Base-by-base conservation (phyloP, 2,797 vertebrate genomes). In the Gobio occitaniae region DNA sequence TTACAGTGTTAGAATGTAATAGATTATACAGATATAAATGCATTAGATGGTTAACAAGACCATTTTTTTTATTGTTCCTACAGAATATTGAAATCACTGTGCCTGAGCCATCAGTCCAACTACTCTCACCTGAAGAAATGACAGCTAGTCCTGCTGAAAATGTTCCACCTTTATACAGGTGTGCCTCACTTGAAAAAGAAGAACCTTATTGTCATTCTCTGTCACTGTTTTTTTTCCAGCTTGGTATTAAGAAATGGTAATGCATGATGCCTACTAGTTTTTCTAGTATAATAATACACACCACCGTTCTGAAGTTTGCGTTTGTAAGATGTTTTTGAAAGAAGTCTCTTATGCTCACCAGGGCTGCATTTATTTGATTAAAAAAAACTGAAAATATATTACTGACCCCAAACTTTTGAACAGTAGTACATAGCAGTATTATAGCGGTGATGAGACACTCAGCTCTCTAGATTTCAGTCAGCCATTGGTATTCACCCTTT, bases 21-120 rank as follows among this genome's bases (percentile, higher is more conserved):
- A 1, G 2, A n/a, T 69, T 38, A 38, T 8, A 54, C 11, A 3
- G 9, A 38, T 54, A n/a, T 41, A 11, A 44, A 61, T 61, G 21
- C 68, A 52, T 32, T 47, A n/a, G 32, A 13, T 56, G 74, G 32
- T 56, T 38, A 38, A 56, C 19, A 59, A n/a, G 9, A 32, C n/a
- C 10, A 1, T 52, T 10, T 50, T 52, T 54, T 19, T 61, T 0
- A 41, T 41, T 36, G 1, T 78, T 78, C 63, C 59, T 70, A 66
- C 89, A 95, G 94, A 92, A 93, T 63, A 84, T 95, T 32, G 89
- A 86, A 32, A 89, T 75, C 44, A 84, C 71, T 41, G 84, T 88
- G 82, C 87, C 91, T 61, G 87, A 89, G 50, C 89, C 91, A 78
- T 75, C 89, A 6, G 91, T 89, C 80, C 56, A 90, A 52, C 88